Evolutionary conservation across 37 sponge, comb jelly and placozoan genomes (phyloP), one percentile per base, ranked within the genome.

Genomic region (Agelas oroides): DNA sequence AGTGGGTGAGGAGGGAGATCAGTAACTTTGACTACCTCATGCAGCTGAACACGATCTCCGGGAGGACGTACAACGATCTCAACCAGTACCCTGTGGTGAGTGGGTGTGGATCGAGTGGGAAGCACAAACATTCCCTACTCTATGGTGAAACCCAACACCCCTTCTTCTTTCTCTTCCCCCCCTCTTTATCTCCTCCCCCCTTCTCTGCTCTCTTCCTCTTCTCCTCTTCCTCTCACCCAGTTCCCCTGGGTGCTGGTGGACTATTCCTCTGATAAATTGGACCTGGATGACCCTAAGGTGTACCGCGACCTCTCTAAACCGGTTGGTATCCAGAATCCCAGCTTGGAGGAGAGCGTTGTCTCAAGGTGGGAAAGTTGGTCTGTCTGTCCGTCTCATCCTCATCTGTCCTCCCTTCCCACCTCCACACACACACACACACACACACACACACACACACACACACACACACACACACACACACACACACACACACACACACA

Each of bases 1-100:
- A 94, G 58, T 98, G 98, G 98, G 75, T 89, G 40, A 73, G 85
- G 36, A 67, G 94, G 36, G 86, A 96, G 76, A 95, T 98, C 59
- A 88, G 82, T 31, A 98, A 93, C 84, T 98, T 98, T 94, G 96
- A 98, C 65, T 98, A 98, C 75, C 86, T 98, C 60, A 98, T 98
- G 92, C 92, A 95, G 73, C 81, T 98, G 27, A 98, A 98, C 87
- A 98, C 94, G 40, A 93, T 98, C 27, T 87, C 98, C 20, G 98
- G 98, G 15, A 56, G 98, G 37, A 96, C 96, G 3, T 98, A 96
- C 88, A 98, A 98, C 61, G 98, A 98, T 80, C 92, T 98, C 83
- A 96, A 93, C 75, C 98, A 98, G 70, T 98, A 98, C 73, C 98
- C 98, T 15, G 91, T 98, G 72, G 95, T 95, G 65, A 84, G 92